Percentiles rank a stretch among this genome's conserved stretches.
Evolutionary conservation across 2,888 invertebrate species (phyloP).

Genomic region (Drosophila antonietae): DNA sequence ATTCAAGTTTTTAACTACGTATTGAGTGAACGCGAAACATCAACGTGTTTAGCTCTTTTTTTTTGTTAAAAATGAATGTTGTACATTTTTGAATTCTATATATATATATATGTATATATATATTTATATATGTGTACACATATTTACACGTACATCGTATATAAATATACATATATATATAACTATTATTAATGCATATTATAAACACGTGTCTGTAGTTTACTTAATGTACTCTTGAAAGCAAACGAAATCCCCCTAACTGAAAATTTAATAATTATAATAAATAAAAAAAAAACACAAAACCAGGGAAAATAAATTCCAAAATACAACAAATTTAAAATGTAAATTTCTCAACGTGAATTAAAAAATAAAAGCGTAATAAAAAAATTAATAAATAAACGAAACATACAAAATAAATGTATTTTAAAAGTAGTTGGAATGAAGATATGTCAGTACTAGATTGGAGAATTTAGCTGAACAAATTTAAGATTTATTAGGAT

Average conservation of each 20-base stretch:
- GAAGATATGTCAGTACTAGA: no score
- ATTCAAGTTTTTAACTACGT: conserved; percentile 75
- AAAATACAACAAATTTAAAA: conserved; percentile 38
- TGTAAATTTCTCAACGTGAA: conserved; percentile 67
- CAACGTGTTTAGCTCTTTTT: conserved; percentile 31
- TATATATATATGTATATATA: conserved; percentile 23
- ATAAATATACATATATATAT: conserved; percentile 33
- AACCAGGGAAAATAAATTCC: conserved; percentile 22
- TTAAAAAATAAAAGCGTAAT: conserved; percentile 25
- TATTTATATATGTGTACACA: conserved; percentile 31
- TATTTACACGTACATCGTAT: conserved; percentile 43
- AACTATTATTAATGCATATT: conserved; percentile 60
- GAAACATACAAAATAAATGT: background rate
- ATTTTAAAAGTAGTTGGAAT: background rate
- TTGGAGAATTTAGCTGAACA: no score
- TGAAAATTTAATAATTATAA: conserved; percentile 24
- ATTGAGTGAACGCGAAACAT: conserved; percentile 28
- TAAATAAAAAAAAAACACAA: conserved; percentile 13
- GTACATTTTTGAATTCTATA: conserved; percentile 79
- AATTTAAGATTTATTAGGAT: no score
- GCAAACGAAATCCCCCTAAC: conserved; percentile 35
- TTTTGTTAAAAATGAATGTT: conserved; percentile 80
- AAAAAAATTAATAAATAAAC: conserved; percentile 31
- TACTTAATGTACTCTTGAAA: conserved; percentile 73
- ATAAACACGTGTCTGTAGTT: conserved; percentile 73